A percentile compares a stretch with the other conserved stretches of the same genome.
phyloP scores from a whole-genome alignment of 2,797 vertebrate species.

The Pseudotriccus pelzelni region DNA sequence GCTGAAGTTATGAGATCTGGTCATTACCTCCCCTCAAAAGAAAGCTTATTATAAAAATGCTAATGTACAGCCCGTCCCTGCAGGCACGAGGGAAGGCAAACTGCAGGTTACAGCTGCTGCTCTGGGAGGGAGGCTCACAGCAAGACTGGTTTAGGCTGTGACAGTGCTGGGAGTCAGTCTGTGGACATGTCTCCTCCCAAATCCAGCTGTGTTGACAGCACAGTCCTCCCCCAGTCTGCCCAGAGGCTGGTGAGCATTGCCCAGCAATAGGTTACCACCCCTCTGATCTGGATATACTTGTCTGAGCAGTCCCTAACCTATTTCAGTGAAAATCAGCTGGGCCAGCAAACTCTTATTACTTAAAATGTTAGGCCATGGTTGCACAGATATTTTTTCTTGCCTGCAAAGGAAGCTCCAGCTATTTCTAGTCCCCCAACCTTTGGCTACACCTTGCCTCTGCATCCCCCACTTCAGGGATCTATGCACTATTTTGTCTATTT shows the following conservation, averaged over 20 bases:
- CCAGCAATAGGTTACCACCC: slow-evolving; percentile 15
- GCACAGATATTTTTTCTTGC: neutral
- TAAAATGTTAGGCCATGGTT: neutral
- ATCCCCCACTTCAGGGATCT: neutral
- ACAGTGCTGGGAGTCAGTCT: neutral
- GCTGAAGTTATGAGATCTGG: neutral
- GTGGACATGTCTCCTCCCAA: neutral
- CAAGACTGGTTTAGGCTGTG: neutral
- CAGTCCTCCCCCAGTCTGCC: slow-evolving; percentile 1
- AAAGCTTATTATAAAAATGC: neutral
- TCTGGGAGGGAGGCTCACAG: rapidly evolving
- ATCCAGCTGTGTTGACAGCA: neutral
- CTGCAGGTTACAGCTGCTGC: neutral
- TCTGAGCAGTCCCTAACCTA: slow-evolving; percentile 49
- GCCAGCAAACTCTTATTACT: neutral
- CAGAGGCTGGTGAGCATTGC: slow-evolving; percentile 22
- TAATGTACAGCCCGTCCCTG: neutral
- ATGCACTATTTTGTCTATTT: neutral
- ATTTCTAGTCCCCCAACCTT: neutral
- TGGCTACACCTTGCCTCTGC: neutral
- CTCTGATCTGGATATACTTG: slow-evolving; percentile 50
- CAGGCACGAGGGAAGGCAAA: neutral
- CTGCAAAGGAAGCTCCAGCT: neutral
- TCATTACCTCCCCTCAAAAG: neutral
- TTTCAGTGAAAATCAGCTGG: slow-evolving; percentile 8